phyloP scores from a whole-genome alignment of 2,113 vertebrate genomes.

The Cochlearius cochlearius region DNA sequence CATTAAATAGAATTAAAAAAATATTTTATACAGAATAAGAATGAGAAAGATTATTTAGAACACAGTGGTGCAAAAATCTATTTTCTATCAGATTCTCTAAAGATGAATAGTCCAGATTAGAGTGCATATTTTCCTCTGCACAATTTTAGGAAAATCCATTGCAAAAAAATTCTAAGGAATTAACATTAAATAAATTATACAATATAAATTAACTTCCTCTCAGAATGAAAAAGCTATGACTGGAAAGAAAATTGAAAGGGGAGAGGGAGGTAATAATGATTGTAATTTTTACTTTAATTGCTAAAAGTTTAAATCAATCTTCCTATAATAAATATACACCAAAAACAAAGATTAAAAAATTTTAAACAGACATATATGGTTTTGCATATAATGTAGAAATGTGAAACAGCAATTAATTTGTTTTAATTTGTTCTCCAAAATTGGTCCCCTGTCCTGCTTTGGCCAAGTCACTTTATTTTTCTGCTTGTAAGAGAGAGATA shows the following conservation, averaged over 20 bases:
- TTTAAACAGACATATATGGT: neutral
- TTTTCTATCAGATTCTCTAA: neutral
- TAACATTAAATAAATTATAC: neutral
- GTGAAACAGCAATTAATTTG: neutral
- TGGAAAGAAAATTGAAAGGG: neutral
- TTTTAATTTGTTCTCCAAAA: neutral
- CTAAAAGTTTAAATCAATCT: neutral
- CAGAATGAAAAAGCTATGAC: neutral
- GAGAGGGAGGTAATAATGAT: neutral
- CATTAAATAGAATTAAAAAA: neutral
- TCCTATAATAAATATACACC: rapidly evolving
- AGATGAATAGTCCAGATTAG: neutral
- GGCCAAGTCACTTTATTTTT: neutral
- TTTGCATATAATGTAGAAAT: neutral
- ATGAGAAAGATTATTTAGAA: neutral
- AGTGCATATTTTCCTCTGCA: neutral
- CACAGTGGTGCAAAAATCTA: neutral
- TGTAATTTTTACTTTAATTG: neutral
- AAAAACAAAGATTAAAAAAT: neutral
- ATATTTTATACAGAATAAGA: neutral
- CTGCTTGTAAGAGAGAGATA: neutral
- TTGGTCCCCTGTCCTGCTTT: neutral
- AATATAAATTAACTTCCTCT: neutral
- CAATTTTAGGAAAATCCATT: neutral
- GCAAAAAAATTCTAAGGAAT: neutral